Evolutionary conservation across 2,888 invertebrate genomes (phyloP).

Genomic region (Allolobophora icterica): DNA sequence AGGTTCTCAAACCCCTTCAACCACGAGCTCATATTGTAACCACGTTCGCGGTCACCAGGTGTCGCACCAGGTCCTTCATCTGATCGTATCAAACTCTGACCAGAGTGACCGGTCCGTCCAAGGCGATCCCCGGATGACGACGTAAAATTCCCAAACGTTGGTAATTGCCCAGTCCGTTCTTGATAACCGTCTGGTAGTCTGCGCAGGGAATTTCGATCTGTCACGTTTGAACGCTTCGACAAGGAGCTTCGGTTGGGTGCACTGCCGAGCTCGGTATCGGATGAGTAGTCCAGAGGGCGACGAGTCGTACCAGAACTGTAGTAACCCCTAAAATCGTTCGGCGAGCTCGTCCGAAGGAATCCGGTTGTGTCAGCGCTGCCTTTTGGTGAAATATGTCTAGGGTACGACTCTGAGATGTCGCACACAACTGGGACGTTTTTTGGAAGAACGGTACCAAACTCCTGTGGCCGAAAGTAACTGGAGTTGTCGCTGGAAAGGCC

Average conservation of each 20-base stretch:
- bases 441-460: background rate
- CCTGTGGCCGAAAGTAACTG: conserved; percentile 38
- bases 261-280: conserved; percentile 41
- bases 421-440: background rate
- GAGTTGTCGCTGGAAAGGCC: conserved; percentile 44
- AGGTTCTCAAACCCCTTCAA: background rate
- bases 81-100: background rate
- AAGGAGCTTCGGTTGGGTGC: background rate
- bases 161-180: background rate
- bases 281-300: conserved; percentile 39
- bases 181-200: background rate
- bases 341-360: background rate
- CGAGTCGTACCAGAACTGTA: background rate
- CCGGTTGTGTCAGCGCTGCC: background rate
- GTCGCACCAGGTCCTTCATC: background rate
- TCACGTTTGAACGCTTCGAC: background rate
- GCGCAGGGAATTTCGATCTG: background rate
- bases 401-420: background rate
- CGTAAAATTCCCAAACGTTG: background rate
- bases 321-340: background rate
- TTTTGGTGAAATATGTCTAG: background rate
- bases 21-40: background rate
- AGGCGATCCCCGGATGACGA: background rate
- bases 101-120: background rate
- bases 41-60: background rate